Evolutionary conservation across 1,140 invertebrate genomes (phyloP).

Genomic region (Diachasmimorpha longicaudata): DNA sequence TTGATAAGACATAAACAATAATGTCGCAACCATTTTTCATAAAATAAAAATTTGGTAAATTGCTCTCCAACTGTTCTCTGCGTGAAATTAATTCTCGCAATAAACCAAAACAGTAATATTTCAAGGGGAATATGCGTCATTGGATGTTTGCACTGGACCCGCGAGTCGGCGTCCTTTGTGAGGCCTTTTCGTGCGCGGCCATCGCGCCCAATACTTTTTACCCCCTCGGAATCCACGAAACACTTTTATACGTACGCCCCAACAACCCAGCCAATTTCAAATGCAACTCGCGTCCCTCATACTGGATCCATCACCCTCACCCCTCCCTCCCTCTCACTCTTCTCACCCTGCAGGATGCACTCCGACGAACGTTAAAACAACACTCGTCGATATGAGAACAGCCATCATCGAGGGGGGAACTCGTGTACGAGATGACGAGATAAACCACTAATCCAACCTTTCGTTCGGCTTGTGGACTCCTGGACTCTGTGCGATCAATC

Average conservation of each 20-base stretch:
- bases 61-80: too few species aligned
- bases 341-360: background rate
- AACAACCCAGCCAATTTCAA: background rate
- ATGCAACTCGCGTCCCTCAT: slow-evolving; percentile 6
- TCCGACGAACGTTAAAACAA: background rate
- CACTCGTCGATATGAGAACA: background rate
- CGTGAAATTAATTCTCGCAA: too few species aligned
- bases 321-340: background rate
- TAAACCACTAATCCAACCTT: slow-evolving; percentile 4
- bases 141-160: background rate
- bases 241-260: slow-evolving; percentile 3
- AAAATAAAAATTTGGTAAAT: too few species aligned
- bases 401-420: background rate
- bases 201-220: slow-evolving; percentile 10
- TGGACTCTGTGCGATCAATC: background rate
- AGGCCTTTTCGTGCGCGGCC: background rate
- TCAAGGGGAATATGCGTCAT: background rate
- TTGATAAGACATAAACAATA: too few species aligned
- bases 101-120: too few species aligned
- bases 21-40: too few species aligned
- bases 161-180: background rate
- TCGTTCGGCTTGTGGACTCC: background rate
- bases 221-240: slow-evolving; percentile 5
- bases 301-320: slow-evolving; percentile 6
- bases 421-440: background rate